phyloP scores from a whole-genome alignment of 35 echinoderm and acorn worm species.

The Strongylocentrotus purpuratus region DNA sequence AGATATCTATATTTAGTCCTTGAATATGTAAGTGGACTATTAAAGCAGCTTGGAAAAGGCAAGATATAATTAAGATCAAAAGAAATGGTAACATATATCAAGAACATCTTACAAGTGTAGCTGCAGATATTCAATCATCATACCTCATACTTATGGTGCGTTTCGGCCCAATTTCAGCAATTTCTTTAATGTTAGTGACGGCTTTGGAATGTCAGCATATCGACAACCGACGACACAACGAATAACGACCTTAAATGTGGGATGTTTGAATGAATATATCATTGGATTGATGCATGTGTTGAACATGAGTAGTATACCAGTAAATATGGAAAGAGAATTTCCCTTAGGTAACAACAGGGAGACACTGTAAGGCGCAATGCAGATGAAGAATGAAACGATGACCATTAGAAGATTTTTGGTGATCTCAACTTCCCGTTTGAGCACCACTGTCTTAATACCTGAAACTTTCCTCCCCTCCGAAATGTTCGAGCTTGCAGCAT shows the following conservation, averaged over 20 bases:
- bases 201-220: slow-evolving; percentile 36
- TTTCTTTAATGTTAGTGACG: slow-evolving; percentile 7
- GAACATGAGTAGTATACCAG: slow-evolving; percentile 49
- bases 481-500: not conserved
- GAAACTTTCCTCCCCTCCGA: not conserved
- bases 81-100: no score
- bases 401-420: slow-evolving; percentile 80
- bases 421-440: slow-evolving; percentile 61
- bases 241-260: slow-evolving; percentile 67
- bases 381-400: slow-evolving; percentile 51
- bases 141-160: not conserved
- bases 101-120: no score
- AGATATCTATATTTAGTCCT: no score
- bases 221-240: slow-evolving; percentile 4
- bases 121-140: no score
- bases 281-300: slow-evolving; percentile 61
- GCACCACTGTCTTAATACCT: not conserved
- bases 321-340: slow-evolving; percentile 33
- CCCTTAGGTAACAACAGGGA: slow-evolving; percentile 39
- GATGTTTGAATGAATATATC: slow-evolving; percentile 66
- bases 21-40: no score
- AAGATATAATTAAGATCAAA: no score
- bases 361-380: slow-evolving; percentile 56
- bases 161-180: not conserved
- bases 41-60: no score